Base-by-base conservation (phyloP, 2,797 vertebrate species). In the Garrulus glandarius region DNA sequence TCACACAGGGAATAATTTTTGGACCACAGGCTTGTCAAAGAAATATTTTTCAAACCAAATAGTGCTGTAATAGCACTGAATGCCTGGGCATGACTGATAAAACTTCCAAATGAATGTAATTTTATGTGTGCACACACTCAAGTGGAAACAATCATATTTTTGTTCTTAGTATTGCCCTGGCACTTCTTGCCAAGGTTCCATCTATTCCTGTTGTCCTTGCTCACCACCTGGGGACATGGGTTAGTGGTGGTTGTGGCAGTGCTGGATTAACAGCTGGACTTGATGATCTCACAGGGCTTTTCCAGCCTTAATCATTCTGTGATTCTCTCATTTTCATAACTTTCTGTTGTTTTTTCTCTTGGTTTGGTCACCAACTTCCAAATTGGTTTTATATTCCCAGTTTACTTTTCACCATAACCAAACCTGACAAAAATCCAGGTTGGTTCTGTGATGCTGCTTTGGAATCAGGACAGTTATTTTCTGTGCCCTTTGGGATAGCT, bases 41-140 rank as follows among this genome's bases (percentile, higher is more conserved):
- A 53, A 87, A 37, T 49, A 41, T 8, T 89, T 96, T 76, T 77
- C 84, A 64, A 80, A 55, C 44, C 63, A 79, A 67, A 26, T 19
- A 52, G 36, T 60, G 47, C 59, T 63, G 57, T 65, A 43, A 46
- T 57, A 39, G 57, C 89, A 32, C 57, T 68, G 64, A 78, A 36
- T 69, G 75, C 80, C 67, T 84, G 84, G 61, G 71, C 77, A 65
- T 0, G 24, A 64, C 87, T 92, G 89, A 72, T 88, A 86, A 84
- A 86, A 41, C 59, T 76, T 76, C 36, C 53, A 57, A 55, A 26
- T 53, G 27, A 68, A 32, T 71, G 13, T 30, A 13, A 50, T 65
- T 74, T 18, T 30, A 6, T 37, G 49, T 64, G 5, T 70, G 71
- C 37, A 11, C 21, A 5, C 61, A 18, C 85, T 55, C 3, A 12